Conservation (phyloP, 2,888 invertebrate genomes). For the Subacronicta megacephala region DNA sequence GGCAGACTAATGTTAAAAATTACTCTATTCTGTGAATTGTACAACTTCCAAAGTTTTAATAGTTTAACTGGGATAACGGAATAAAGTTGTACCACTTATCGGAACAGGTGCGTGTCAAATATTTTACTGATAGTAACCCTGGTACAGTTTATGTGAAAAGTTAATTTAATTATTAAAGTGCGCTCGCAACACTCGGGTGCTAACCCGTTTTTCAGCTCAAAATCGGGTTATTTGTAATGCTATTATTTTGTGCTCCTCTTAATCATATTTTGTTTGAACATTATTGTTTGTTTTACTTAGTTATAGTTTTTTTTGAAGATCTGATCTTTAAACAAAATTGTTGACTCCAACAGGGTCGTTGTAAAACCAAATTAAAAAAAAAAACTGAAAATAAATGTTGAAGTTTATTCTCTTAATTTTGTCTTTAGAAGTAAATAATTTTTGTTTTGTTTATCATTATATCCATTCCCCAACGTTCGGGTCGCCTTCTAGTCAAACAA, state of each 20-base stretch:
- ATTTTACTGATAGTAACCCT: conserved; percentile 46
- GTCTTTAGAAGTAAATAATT: too few relatives aligned
- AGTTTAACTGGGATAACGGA: conserved; percentile 43
- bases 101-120: conserved; percentile 55
- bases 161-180: conserved; percentile 49
- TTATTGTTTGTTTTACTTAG: too few relatives aligned
- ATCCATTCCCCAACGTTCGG: too few relatives aligned
- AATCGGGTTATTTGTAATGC: conserved; percentile 8
- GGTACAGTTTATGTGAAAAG: conserved; percentile 51
- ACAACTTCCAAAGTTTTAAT: conserved; percentile 54
- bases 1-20: conserved; percentile 20
- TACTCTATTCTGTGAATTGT: conserved; percentile 28
- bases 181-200: conserved; percentile 10
- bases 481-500: too few relatives aligned
- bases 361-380: too few relatives aligned
- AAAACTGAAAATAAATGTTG: too few relatives aligned
- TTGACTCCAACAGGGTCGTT: too few relatives aligned
- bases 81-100: conserved; percentile 53
- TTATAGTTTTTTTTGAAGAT: too few relatives aligned
- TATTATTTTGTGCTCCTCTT: background rate
- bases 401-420: too few relatives aligned
- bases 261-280: background rate
- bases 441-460: too few relatives aligned
- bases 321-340: too few relatives aligned
- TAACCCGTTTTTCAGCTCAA: conserved; percentile 14